A percentile compares a stretch with the other conserved stretches of the same genome.
These are phyloP conservation scores for Geotrupes spiniger DNA, from an alignment of 2,888 invertebrate species.

Conservation along the genomic window DNA sequence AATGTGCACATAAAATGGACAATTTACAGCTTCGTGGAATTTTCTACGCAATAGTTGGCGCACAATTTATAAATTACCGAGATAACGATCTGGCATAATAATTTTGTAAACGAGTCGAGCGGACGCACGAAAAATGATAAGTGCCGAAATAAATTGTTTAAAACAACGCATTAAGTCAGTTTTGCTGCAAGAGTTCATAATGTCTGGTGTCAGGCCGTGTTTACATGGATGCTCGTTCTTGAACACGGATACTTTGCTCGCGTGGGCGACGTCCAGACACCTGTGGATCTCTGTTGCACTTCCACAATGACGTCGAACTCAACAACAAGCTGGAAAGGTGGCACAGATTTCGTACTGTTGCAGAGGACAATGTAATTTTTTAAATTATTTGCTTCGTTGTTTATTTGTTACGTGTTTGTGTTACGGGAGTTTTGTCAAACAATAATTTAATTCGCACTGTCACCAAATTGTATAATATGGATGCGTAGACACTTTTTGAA, in stretches of 20 bases:
- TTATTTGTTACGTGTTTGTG: too few relatives aligned
- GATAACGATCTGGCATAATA: constrained; percentile 30
- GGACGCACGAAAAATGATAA: constrained; percentile 29
- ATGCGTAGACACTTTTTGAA: too few relatives aligned
- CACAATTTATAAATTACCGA: constrained; percentile 7
- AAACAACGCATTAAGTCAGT: constrained; percentile 36
- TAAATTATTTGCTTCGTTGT: too few relatives aligned
- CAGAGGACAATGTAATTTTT: too few relatives aligned
- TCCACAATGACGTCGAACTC: neutral
- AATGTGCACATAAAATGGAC: too few relatives aligned
- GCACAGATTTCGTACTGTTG: too few relatives aligned
- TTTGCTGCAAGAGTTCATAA: constrained; percentile 28
- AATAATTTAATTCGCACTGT: too few relatives aligned
- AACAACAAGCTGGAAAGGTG: neutral
- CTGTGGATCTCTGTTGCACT: constrained; percentile 15
- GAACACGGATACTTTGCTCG: constrained; percentile 19
- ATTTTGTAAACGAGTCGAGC: constrained; percentile 18
- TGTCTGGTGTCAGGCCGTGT: constrained; percentile 18
- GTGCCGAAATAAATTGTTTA: constrained; percentile 33
- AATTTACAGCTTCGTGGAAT: too few relatives aligned
- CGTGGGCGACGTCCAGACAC: constrained; percentile 21
- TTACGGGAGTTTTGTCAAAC: too few relatives aligned
- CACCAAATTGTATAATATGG: too few relatives aligned
- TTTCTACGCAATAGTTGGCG: too few relatives aligned
- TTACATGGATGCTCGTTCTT: constrained; percentile 21